Percentiles rank a stretch among this genome's conserved stretches.
These are phyloP conservation scores for Chrysaora quinquecirrha DNA, from an alignment of 30 jellyfish, hydroid and myxozoan species.

Conservation along the genomic window DNA sequence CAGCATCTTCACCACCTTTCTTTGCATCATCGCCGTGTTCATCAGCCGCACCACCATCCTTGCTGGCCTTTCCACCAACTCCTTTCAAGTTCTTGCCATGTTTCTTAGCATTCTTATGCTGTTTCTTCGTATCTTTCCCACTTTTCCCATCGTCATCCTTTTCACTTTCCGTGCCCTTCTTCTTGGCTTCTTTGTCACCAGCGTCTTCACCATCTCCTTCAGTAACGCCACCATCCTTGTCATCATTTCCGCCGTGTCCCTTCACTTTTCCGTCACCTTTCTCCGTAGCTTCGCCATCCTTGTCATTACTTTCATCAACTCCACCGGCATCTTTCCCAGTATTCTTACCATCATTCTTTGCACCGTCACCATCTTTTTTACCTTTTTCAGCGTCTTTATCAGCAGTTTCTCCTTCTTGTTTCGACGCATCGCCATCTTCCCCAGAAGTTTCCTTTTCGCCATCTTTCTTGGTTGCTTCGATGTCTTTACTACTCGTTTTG, in stretches of 20 bases:
- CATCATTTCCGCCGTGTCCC: too few relatives aligned
- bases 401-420: too few relatives aligned
- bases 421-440: too few relatives aligned
- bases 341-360: not conserved
- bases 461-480: too few relatives aligned
- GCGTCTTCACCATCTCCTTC: conserved; percentile 2
- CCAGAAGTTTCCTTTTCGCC: too few relatives aligned
- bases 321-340: not conserved
- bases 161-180: not conserved
- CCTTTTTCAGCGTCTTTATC: not conserved
- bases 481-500: too few relatives aligned
- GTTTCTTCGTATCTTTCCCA: too few relatives aligned
- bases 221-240: not conserved
- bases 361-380: too few relatives aligned
- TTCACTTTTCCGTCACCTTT: not conserved
- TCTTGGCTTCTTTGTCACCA: not conserved
- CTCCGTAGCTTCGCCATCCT: not conserved
- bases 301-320: not conserved
- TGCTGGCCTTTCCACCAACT: not conserved
- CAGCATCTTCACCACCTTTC: not conserved
- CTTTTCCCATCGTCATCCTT: not conserved
- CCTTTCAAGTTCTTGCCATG: too few relatives aligned
- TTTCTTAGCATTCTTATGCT: too few relatives aligned
- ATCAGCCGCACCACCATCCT: not conserved
- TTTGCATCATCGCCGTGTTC: not conserved